Conservation (phyloP, 2,797 vertebrate genomes). For the Selene dorsalis region DNA sequence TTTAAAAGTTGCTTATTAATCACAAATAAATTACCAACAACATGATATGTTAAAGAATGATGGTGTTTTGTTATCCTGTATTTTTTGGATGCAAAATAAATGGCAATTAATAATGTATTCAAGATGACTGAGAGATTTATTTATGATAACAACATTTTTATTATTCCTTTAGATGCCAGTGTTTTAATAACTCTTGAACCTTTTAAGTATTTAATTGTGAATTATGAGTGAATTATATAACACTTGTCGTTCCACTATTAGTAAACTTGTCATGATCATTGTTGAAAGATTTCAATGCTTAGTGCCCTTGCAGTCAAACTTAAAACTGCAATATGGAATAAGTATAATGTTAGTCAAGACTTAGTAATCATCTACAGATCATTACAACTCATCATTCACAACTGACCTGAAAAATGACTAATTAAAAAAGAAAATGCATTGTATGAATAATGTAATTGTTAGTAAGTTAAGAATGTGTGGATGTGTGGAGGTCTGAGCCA, state of each 20-base stretch:
- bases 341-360: conserved; percentile 38
- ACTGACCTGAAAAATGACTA: conserved; percentile 53
- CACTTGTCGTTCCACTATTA: conserved; percentile 41
- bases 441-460: conserved; percentile 60
- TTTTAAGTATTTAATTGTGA: conserved; percentile 48
- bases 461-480: conserved; percentile 37
- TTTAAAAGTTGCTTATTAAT: conserved; percentile 1
- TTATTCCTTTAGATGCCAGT: conserved; percentile 52
- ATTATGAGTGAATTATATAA: conserved; percentile 54
- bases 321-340: conserved; percentile 41
- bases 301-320: conserved; percentile 18
- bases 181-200: conserved; percentile 52
- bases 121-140: conserved; percentile 32
- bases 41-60: conserved; percentile 15
- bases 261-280: conserved; percentile 47
- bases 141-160: conserved; percentile 27
- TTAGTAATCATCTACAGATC: conserved; percentile 65
- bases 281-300: conserved; percentile 43
- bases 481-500: conserved; percentile 30
- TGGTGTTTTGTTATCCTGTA: conserved; percentile 15
- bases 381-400: conserved; percentile 55
- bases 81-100: conserved; percentile 19
- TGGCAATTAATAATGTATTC: conserved; percentile 20
- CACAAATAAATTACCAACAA: conserved; percentile 30
- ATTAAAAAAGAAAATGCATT: conserved; percentile 25